Evolutionary conservation across 2,888 invertebrate species (phyloP).

Genomic region (Torymus auratus): DNA sequence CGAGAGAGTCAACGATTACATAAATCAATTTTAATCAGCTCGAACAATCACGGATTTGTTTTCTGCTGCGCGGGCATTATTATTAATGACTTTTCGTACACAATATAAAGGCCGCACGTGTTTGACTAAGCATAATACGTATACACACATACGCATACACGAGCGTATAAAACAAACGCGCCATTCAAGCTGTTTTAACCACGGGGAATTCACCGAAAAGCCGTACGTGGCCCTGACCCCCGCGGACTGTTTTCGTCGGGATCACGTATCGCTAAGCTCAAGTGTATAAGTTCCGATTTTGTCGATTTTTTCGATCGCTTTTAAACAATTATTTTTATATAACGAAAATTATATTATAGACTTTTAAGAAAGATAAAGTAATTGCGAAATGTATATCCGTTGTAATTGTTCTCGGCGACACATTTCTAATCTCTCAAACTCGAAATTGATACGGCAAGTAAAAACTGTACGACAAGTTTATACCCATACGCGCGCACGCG

Average conservation of each 20-base stretch:
- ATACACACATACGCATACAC: too few relatives aligned
- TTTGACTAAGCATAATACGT: too few relatives aligned
- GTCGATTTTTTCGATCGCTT: too few relatives aligned
- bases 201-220: conserved; percentile 38
- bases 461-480: too few relatives aligned
- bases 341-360: too few relatives aligned
- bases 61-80: too few relatives aligned
- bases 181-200: conserved; percentile 13
- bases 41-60: background rate
- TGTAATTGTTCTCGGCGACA: background rate
- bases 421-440: background rate
- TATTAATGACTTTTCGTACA: too few relatives aligned
- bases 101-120: background rate
- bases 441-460: background rate
- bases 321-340: too few relatives aligned
- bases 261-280: conserved; percentile 34
- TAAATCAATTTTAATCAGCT: background rate
- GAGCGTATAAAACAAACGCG: conserved; percentile 27
- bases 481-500: too few relatives aligned
- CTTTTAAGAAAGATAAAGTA: background rate
- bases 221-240: background rate
- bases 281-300: background rate
- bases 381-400: too few relatives aligned
- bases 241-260: conserved; percentile 19
- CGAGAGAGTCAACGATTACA: too few relatives aligned